Conservation (phyloP, 2,888 invertebrate genomes). For the Oscheius sp. region DNA sequence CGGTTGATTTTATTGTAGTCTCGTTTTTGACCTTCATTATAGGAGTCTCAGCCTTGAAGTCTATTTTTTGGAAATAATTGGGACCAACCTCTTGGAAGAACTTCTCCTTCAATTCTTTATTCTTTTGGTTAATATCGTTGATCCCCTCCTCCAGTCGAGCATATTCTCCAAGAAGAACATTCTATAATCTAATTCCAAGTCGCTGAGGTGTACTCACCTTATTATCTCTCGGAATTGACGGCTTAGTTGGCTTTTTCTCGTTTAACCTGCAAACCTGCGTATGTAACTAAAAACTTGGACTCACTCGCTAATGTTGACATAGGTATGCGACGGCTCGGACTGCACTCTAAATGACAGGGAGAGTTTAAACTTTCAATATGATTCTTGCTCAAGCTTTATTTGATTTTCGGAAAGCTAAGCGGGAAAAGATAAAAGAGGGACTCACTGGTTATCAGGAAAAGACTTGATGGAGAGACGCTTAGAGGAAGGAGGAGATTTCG, state of each 20-base stretch:
- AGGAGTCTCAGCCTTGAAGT: background rate
- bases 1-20: background rate
- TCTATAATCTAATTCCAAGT: background rate
- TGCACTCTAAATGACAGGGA: conserved; percentile 13
- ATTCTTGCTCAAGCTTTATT: background rate
- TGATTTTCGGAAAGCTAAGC: background rate
- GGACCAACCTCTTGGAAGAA: background rate
- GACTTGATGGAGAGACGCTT: background rate
- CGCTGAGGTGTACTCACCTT: background rate
- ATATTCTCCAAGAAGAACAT: conserved; percentile 14
- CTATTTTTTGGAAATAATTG: background rate
- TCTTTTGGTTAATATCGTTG: conserved; percentile 22
- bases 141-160: conserved; percentile 16
- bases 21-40: background rate
- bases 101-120: conserved; percentile 21
- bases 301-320: conserved; percentile 26
- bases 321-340: conserved; percentile 18
- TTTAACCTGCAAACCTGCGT: conserved; percentile 9
- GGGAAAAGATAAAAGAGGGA: background rate
- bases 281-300: conserved; percentile 20
- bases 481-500: background rate
- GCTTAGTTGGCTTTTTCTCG: background rate
- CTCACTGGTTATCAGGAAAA: background rate
- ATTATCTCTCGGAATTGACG: background rate
- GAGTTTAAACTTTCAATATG: no score